Base-by-base conservation (phyloP, 1,140 invertebrate genomes). In the Aphelinus atriplicis region DNA sequence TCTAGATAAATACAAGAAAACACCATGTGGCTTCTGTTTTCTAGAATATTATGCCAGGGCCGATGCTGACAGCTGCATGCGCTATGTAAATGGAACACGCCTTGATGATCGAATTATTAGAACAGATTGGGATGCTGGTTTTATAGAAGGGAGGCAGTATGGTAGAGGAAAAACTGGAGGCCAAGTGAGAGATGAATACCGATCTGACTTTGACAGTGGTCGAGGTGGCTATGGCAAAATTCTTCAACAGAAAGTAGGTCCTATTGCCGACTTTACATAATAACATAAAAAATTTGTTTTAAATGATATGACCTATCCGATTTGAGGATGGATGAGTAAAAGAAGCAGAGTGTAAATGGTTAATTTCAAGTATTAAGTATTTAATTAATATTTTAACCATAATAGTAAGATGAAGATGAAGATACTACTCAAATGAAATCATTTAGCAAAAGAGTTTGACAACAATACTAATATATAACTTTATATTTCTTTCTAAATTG, bases 1-100 rank as follows among this genome's bases (percentile, higher is more conserved):
- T 1, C 88, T 99, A 64, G 98, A 99, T 85, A 97, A 98, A 83
- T 97, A 96, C 80, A 97, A 97, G 80, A 99, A 99, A 84, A 99
- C 98, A 0, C 98, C 98, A 0, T 99, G 98, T 90, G 98, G 98
- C 7, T 99, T 99, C 87, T 99, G 98, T 87, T 99, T 99, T 90
- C 93, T 99, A 0, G 98, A 99, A 90, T 99, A 98, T 90, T 99
- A 99, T 85, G 88, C 87, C 4, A 91, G 98, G 82, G 81, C 83
- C 3, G 98, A 99, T 89, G 94, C 96, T 42, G 97, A 99, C 87
- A 93, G 95, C 84, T 96, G 96, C 82, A 96, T 99, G 93, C 91
- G 97, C 85, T 99, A 97, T 86, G 91, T 99, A 5, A 99, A 99
- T 90, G 97, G 97, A 2, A 99, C 98, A 0, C 90, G 97, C 77